Evolutionary conservation across 2,888 invertebrate species (phyloP).

Genomic region (Atethmia centrago): DNA sequence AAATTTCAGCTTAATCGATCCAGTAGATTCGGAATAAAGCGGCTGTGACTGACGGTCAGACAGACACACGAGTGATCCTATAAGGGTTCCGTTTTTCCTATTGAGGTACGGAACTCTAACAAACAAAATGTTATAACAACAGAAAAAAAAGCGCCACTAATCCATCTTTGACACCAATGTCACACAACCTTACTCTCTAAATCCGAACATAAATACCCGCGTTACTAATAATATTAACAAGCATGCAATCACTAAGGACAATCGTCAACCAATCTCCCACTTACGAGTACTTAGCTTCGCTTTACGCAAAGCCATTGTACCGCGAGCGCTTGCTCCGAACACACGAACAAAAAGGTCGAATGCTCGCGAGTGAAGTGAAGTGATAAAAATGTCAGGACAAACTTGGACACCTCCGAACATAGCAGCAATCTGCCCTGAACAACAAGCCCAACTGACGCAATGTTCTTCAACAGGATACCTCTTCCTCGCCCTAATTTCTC

Average conservation of each 20-base stretch:
- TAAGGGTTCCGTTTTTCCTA: too few species aligned
- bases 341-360: constrained; percentile 52
- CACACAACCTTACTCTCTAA: constrained; percentile 53
- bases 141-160: not conserved
- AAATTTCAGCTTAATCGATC: too few species aligned
- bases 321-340: constrained; percentile 49
- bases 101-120: too few species aligned
- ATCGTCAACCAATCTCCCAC: constrained; percentile 51
- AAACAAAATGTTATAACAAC: not conserved
- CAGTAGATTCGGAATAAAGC: too few species aligned
- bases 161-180: constrained; percentile 18
- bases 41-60: too few species aligned
- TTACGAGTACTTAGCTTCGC: constrained; percentile 23
- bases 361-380: constrained; percentile 63
- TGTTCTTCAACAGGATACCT: constrained; percentile 91
- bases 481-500: constrained; percentile 90
- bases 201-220: constrained; percentile 36
- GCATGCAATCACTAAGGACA: constrained; percentile 58
- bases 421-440: constrained; percentile 87
- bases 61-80: too few species aligned
- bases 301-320: constrained; percentile 49
- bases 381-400: constrained; percentile 72
- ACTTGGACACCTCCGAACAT: constrained; percentile 91
- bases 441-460: constrained; percentile 88
- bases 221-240: constrained; percentile 34